Percentiles rank a stretch among this genome's conserved stretches.
Evolutionary conservation across 2,113 vertebrate species (phyloP).

Genomic region (Lathamus discolor): DNA sequence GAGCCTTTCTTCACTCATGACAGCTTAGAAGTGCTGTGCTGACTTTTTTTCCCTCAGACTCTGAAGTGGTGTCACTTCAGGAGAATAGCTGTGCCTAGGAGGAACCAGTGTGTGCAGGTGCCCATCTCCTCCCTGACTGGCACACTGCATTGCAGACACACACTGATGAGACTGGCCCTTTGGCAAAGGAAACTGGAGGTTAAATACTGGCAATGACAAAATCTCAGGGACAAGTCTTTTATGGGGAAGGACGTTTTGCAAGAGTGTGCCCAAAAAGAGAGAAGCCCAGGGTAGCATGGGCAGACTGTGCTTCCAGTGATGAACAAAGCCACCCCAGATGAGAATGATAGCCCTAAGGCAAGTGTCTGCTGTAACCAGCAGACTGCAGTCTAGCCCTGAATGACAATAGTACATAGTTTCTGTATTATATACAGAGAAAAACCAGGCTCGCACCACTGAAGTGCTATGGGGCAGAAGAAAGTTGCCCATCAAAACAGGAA

Average conservation of each 20-base stretch:
- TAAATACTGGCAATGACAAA: neutral
- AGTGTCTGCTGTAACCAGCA: neutral
- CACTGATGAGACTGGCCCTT: neutral
- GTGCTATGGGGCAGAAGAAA: neutral
- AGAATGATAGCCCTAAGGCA: neutral
- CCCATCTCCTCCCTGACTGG: neutral
- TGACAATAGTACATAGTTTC: neutral
- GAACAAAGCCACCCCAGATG: neutral
- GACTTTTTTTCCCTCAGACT: neutral
- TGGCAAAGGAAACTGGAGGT: neutral
- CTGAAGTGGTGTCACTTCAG: conserved; percentile 5
- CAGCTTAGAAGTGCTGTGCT: conserved; percentile 4
- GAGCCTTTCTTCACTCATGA: conserved; percentile 45
- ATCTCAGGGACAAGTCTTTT: neutral
- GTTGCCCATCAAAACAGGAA: neutral
- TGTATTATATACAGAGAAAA: neutral
- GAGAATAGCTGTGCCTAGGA: conserved; percentile 4
- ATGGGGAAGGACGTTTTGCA: neutral
- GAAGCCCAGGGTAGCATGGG: neutral
- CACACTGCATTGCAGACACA: neutral
- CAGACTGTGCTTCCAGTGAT: neutral
- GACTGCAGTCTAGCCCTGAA: neutral
- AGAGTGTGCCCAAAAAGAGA: neutral
- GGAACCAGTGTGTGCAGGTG: rapidly evolving
- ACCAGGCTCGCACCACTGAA: neutral